These are phyloP conservation scores for Peromyscus aztecus DNA, from an alignment of 2,797 vertebrate genomes.

Conservation along the genomic window DNA sequence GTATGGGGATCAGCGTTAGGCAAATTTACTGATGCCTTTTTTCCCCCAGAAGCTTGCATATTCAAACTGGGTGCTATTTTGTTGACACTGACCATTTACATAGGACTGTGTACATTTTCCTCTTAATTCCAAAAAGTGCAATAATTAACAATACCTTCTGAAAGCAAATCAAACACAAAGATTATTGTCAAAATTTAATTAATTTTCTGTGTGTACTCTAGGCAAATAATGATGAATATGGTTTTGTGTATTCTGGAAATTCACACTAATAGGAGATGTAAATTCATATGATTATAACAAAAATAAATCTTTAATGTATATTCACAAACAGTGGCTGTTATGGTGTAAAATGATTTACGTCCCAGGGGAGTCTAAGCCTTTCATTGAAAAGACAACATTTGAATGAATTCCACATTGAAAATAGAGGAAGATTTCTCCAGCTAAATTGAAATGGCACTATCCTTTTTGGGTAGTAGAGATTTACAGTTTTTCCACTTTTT, in stretches of 20 bases:
- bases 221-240: constrained; percentile 37
- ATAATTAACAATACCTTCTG: background rate
- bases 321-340: background rate
- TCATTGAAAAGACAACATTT: background rate
- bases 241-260: constrained; percentile 29
- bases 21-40: too few species aligned
- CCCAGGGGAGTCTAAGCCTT: background rate
- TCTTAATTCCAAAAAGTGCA: background rate
- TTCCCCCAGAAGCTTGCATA: background rate
- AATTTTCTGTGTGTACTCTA: constrained; percentile 1
- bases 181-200: constrained; percentile 42
- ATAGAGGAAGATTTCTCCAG: background rate
- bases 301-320: background rate
- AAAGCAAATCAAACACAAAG: constrained; percentile 44
- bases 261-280: background rate
- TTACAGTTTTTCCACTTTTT: background rate
- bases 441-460: background rate
- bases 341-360: background rate
- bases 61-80: background rate
- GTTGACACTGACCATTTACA: background rate
- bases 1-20: too few species aligned
- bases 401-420: constrained; percentile 28
- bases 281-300: constrained; percentile 26
- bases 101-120: background rate
- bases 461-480: background rate